Conservation (phyloP, 2,113 vertebrate genomes). For the Balaenoptera acutorostrata region DNA sequence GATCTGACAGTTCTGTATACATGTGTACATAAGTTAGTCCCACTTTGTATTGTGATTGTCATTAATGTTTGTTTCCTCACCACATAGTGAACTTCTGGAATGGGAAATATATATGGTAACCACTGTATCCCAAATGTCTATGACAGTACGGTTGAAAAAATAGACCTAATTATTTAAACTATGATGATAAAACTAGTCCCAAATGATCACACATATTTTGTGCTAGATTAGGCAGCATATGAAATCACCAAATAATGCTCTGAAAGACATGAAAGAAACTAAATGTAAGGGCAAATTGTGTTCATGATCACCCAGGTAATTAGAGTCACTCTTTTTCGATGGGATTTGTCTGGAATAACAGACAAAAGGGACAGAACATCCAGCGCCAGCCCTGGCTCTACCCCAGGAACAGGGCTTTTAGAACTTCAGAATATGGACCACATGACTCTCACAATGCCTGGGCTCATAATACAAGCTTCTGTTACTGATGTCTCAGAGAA, state of each 20-base stretch:
- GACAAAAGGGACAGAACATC: background rate
- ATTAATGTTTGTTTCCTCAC: background rate
- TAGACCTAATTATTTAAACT: background rate
- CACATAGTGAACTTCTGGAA: background rate
- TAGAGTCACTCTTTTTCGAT: background rate
- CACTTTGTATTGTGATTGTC: background rate
- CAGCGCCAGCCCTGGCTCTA: background rate
- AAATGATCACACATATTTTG: background rate
- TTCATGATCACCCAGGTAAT: background rate
- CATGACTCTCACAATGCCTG: background rate
- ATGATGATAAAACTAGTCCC: background rate
- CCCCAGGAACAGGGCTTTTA: background rate
- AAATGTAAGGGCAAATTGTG: background rate
- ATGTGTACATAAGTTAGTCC: background rate
- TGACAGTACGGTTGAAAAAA: background rate
- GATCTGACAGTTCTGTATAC: background rate
- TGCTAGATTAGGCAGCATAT: background rate
- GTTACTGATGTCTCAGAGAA: background rate
- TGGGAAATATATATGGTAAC: background rate
- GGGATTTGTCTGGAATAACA: conserved; percentile 2
- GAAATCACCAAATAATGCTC: background rate
- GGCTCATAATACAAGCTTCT: background rate
- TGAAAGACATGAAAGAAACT: background rate
- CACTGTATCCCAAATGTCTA: background rate
- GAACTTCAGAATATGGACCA: background rate